Conservation (phyloP, 1,140 invertebrate species). For the Leptopilina boulardi region DNA sequence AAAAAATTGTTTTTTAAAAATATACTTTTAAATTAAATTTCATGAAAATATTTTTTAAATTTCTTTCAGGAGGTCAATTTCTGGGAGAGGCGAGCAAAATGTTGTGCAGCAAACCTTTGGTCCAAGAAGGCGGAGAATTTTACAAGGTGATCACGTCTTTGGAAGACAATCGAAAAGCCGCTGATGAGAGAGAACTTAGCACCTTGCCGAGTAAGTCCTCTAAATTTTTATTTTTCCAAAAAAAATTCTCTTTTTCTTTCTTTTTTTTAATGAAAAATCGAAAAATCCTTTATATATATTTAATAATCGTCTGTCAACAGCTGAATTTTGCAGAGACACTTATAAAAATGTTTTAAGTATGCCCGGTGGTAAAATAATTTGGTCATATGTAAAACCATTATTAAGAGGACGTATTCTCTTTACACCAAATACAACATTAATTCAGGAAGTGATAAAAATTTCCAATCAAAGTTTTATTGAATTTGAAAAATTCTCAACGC, state of each 20-base stretch:
- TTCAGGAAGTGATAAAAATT: conserved; percentile 76
- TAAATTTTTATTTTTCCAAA: conserved; percentile 4
- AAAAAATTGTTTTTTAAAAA: too few relatives aligned
- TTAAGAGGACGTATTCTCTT: conserved; percentile 81
- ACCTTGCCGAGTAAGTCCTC: conserved; percentile 78
- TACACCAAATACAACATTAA: conserved; percentile 74
- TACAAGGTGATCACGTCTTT: conserved; percentile 76
- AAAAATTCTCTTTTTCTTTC: conserved; percentile 30
- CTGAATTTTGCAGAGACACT: conserved; percentile 79
- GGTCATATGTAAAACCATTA: conserved; percentile 81
- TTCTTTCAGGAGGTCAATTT: conserved; percentile 65
- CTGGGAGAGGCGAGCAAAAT: conserved; percentile 77
- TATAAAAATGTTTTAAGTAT: conserved; percentile 79
- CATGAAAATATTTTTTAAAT: not conserved
- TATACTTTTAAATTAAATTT: too few relatives aligned
- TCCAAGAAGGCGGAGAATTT: conserved; percentile 70
- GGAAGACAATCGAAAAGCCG: conserved; percentile 75
- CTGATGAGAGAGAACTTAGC: conserved; percentile 75
- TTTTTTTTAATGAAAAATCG: conserved; percentile 38
- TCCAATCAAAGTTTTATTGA: conserved; percentile 79
- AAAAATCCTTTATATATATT: conserved; percentile 33
- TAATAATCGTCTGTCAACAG: conserved; percentile 61
- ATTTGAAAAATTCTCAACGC: conserved; percentile 73
- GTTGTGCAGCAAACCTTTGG: conserved; percentile 79
- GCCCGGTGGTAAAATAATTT: conserved; percentile 81